Percentiles rank a stretch among this genome's conserved stretches.
Conservation (phyloP, 2,113 vertebrate species). For the Sinocyclocheilus anshuiensis region DNA sequence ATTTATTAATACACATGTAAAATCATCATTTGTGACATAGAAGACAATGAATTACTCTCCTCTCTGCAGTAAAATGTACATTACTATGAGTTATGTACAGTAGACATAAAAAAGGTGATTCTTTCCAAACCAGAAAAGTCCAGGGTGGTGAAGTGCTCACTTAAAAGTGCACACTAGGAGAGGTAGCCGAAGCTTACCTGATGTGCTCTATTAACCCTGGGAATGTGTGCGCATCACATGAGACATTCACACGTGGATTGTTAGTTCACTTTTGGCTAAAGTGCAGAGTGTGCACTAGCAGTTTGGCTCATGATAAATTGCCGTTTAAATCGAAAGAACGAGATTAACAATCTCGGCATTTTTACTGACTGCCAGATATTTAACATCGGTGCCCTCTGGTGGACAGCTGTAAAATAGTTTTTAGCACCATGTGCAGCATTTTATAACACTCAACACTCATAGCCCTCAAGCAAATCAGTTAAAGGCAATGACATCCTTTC, state of each 20-base stretch:
- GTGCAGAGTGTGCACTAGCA: slow-evolving; percentile 36
- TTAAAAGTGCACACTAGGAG: slow-evolving; percentile 34
- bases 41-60: slow-evolving; percentile 53
- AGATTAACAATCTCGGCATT: too few relatives aligned
- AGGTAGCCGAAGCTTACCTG: not conserved
- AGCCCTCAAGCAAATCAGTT: not conserved
- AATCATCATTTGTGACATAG: slow-evolving; percentile 61
- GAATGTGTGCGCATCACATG: not conserved
- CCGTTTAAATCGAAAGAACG: not conserved
- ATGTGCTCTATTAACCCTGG: slow-evolving; percentile 12
- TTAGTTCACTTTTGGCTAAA: slow-evolving; percentile 27
- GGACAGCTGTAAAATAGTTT: not conserved
- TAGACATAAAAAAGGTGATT: slow-evolving; percentile 16
- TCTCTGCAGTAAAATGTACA: slow-evolving; percentile 47
- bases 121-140: slow-evolving; percentile 1
- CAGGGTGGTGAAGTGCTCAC: slow-evolving; percentile 24
- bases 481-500: not conserved
- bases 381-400: not conserved
- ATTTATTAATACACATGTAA: slow-evolving; percentile 68
- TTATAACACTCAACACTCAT: not conserved
- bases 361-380: not conserved
- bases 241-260: not conserved
- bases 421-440: not conserved
- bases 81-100: slow-evolving; percentile 55
- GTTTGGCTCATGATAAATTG: not conserved